phyloP scores from a whole-genome alignment of 2,888 invertebrate species.

The Drosophila demipolita region DNA sequence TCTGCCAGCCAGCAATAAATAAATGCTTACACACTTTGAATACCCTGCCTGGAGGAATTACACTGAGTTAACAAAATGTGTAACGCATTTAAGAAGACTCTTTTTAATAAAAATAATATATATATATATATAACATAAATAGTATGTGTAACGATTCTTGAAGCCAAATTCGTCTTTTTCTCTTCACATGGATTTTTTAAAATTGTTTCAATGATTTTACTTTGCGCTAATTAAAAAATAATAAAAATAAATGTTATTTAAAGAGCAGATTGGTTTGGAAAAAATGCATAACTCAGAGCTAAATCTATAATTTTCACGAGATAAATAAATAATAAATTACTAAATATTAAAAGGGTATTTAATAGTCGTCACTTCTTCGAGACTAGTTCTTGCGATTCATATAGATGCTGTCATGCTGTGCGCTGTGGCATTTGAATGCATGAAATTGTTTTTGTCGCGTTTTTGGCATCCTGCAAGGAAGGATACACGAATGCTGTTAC shows the following conservation, averaged over 20 bases:
- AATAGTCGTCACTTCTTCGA: background rate
- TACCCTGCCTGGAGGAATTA: constrained; percentile 8
- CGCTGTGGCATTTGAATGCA: constrained; percentile 75
- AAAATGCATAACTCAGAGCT: background rate
- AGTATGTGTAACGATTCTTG: background rate
- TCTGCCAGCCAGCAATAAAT: constrained; percentile 60
- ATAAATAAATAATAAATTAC: background rate
- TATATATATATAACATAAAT: background rate
- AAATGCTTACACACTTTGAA: constrained; percentile 39
- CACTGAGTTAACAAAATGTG: background rate
- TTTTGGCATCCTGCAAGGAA: constrained; percentile 61
- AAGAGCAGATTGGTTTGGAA: background rate
- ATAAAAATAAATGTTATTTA: background rate
- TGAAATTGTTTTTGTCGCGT: constrained; percentile 76
- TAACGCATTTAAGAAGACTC: background rate
- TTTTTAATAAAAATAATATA: background rate
- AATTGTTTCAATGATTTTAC: background rate
- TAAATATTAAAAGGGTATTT: constrained; percentile 4
- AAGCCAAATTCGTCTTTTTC: no score
- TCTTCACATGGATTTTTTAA: background rate
- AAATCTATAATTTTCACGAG: background rate
- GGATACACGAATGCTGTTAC: constrained; percentile 71
- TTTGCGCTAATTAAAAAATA: background rate
- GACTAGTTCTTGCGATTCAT: background rate
- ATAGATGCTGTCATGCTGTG: constrained; percentile 53